Percentiles rank a stretch among this genome's conserved stretches.
Conservation (phyloP, 2,113 vertebrate genomes). For the Ranitomeya imitator region DNA sequence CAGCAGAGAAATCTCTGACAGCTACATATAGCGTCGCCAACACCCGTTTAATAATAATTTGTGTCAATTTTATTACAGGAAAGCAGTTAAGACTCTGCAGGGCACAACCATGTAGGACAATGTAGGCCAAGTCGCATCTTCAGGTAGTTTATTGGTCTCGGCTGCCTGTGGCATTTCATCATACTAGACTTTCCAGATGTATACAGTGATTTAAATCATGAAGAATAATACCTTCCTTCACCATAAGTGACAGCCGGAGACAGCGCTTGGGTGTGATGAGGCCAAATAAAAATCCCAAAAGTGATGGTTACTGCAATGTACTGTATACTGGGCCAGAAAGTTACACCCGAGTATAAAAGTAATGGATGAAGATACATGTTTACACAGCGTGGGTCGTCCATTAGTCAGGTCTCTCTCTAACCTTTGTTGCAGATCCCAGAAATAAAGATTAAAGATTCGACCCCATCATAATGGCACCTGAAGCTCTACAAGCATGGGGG, state of each 20-base stretch:
- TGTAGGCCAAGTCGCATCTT: background rate
- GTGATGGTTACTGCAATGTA: no score
- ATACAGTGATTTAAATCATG: background rate
- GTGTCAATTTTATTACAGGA: background rate
- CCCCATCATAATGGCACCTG: no score
- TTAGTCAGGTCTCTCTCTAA: no score
- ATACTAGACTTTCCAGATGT: slow-evolving; percentile 14
- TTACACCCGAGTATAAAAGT: no score
- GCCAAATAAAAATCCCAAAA: background rate
- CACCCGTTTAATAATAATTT: background rate
- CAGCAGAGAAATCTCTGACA: background rate
- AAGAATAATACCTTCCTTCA: background rate
- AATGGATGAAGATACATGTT: no score
- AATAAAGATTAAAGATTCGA: no score
- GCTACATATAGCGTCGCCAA: background rate
- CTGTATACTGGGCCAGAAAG: no score
- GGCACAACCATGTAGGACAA: background rate
- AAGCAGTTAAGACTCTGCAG: background rate
- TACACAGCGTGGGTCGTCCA: no score
- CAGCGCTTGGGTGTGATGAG: background rate
- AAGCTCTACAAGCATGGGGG: no score
- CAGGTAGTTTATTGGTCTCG: background rate
- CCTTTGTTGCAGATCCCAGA: no score
- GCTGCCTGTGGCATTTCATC: background rate
- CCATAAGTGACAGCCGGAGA: background rate